Evolutionary conservation across 2,888 invertebrate genomes (phyloP).

Genomic region (Malthinus seriepunctatus): DNA sequence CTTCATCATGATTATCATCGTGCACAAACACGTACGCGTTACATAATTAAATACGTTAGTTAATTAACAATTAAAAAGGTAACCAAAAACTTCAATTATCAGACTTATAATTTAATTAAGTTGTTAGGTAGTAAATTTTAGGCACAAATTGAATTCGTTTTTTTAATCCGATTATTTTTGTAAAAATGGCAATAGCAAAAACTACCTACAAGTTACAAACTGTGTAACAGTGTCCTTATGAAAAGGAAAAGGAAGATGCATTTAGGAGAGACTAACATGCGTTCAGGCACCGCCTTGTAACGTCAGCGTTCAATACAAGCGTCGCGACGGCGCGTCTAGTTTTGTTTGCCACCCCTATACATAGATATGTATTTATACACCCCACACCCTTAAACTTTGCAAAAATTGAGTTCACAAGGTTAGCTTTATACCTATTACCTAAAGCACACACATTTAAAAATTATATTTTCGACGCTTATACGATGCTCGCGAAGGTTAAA

Average conservation of each 20-base stretch:
- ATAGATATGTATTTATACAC: not conserved
- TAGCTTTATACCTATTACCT: conserved; percentile 1
- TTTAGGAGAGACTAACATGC: conserved; percentile 32
- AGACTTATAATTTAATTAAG: too few species aligned
- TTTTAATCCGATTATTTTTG: conserved; percentile 1
- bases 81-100: too few species aligned
- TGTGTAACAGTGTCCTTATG: conserved; percentile 4
- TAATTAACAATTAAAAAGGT: not conserved
- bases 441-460: not conserved
- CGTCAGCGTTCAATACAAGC: conserved; percentile 54
- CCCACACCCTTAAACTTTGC: conserved; percentile 5
- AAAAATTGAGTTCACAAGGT: conserved; percentile 22
- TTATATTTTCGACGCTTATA: not conserved
- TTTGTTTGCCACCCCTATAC: conserved; percentile 20
- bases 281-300: conserved; percentile 54
- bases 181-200: conserved; percentile 6
- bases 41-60: not conserved
- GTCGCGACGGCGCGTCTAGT: conserved; percentile 54
- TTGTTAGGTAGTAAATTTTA: not conserved
- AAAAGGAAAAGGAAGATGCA: conserved; percentile 21
- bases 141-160: conserved; percentile 18
- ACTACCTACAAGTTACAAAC: conserved; percentile 3
- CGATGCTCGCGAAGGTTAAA: not conserved
- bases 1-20: not conserved
- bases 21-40: not conserved